Conservation (phyloP, 2,113 vertebrate genomes). For the Callionymus lyra region DNA sequence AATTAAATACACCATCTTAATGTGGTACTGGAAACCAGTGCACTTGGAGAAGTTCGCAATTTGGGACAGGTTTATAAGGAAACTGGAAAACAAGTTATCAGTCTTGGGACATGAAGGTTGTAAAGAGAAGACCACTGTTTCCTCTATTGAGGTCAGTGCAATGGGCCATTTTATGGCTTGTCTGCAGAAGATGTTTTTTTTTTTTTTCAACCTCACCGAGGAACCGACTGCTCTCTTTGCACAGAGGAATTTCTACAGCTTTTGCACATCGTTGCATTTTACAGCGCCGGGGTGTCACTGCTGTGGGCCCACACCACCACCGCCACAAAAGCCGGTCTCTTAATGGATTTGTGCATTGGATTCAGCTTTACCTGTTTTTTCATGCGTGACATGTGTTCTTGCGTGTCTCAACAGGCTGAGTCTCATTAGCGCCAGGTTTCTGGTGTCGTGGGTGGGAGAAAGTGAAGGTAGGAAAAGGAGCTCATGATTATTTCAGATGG, state of each 20-base stretch:
- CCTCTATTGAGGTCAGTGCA: slow-evolving; percentile 17
- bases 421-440: slow-evolving; percentile 26
- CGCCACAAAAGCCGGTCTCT: slow-evolving; percentile 27
- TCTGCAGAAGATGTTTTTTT: slow-evolving; percentile 17
- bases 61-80: no score
- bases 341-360: slow-evolving; percentile 47
- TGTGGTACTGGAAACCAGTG: no score
- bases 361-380: slow-evolving; percentile 37
- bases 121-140: slow-evolving; percentile 7
- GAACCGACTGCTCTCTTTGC: slow-evolving; percentile 14
- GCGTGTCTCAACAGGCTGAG: slow-evolving; percentile 33
- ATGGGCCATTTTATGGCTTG: slow-evolving; percentile 18
- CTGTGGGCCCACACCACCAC: no score
- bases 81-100: no score
- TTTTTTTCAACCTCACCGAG: no score
- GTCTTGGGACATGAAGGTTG: no score
- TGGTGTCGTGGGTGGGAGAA: slow-evolving; percentile 14
- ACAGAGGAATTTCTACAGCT: slow-evolving; percentile 39
- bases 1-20: no score
- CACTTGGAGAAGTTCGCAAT: no score
- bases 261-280: slow-evolving; percentile 44
- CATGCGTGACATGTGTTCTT: slow-evolving; percentile 48
- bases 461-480: slow-evolving; percentile 8
- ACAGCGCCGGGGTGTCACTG: slow-evolving; percentile 27
- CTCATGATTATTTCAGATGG: background rate